Percentiles rank a stretch among this genome's conserved stretches.
These are phyloP conservation scores for Scleropages formosus DNA, from an alignment of 2,797 vertebrate genomes.

Conservation along the genomic window DNA sequence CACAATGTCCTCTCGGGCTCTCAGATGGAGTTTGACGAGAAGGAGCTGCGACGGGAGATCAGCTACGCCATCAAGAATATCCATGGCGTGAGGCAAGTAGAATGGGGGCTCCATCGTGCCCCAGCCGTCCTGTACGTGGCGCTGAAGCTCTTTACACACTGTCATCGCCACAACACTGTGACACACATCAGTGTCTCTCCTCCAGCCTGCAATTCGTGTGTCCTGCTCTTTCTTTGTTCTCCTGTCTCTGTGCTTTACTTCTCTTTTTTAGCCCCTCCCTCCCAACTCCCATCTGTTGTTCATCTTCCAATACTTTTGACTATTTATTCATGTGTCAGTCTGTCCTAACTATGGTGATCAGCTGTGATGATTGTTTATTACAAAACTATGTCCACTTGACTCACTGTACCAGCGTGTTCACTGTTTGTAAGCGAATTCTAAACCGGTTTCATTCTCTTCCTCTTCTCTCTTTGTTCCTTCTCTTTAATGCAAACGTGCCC, in stretches of 20 bases:
- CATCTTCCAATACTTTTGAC: background rate
- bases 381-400: constrained; percentile 2
- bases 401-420: background rate
- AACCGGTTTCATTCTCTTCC: constrained; percentile 14
- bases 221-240: background rate
- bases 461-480: background rate
- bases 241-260: background rate
- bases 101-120: too few species aligned
- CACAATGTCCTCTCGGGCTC: background rate
- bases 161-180: background rate
- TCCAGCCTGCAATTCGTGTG: background rate
- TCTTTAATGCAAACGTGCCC: background rate
- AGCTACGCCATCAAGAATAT: constrained; percentile 98
- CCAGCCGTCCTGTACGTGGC: too few species aligned
- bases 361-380: background rate
- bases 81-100: constrained; percentile 89
- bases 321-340: background rate
- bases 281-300: background rate
- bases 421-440: constrained; percentile 17
- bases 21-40: constrained; percentile 97
- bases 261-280: background rate
- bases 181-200: background rate
- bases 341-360: background rate
- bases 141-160: too few species aligned
- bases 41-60: constrained; percentile 89